Evolutionary conservation across 2,797 vertebrate species (phyloP), one percentile per base, ranked within the genome.

Genomic region (Antrozous pallidus): DNA sequence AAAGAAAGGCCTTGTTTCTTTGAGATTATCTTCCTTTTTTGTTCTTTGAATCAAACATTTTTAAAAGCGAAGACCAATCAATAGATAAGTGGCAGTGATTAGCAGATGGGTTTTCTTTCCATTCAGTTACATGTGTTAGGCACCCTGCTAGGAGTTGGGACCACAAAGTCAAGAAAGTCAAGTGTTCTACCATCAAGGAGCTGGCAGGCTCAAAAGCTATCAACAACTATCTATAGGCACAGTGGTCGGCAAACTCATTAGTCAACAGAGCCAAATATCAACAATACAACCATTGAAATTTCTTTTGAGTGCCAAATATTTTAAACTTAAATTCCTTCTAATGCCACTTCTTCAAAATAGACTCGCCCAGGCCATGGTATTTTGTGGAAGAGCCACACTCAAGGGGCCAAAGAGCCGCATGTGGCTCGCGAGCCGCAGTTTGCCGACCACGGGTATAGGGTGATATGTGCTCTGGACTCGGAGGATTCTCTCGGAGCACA

Each of bases 51-150:
- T 85, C 88, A 90, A 88, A 73, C n/a, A 78, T 51, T 88, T 71
- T 94, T 89, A 61, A 93, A 86, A 95, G 82, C 74, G 49, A 92
- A 83, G 49, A 70, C 69, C 93, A 73, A 91, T 93, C 67, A 87
- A 28, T 90, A 91, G 69, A 36, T 61, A 91, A 73, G 61, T 94
- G 40, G 42, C 67, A 51, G 20, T 88, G 67, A 79, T 51, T 77
- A 61, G 45, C 51, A 63, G 65, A 51, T 90, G n/a, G 80, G 54
- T 73, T 77, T 78, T 56, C 69, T 87, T 95, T 78, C 81, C 78
- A 47, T 94, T 93, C 17, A 10, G 26, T 88, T 88, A n/a, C n/a
- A n/a, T 71, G 17, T 40, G 31, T 81, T 65, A 56, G 65, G 80
- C 2, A 0, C 77, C 5, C 0, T 22, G 51, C 80, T 69, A 81